These are phyloP conservation scores for Acheta domesticus DNA, from an alignment of 2,888 invertebrate genomes.

Conservation along the genomic window DNA sequence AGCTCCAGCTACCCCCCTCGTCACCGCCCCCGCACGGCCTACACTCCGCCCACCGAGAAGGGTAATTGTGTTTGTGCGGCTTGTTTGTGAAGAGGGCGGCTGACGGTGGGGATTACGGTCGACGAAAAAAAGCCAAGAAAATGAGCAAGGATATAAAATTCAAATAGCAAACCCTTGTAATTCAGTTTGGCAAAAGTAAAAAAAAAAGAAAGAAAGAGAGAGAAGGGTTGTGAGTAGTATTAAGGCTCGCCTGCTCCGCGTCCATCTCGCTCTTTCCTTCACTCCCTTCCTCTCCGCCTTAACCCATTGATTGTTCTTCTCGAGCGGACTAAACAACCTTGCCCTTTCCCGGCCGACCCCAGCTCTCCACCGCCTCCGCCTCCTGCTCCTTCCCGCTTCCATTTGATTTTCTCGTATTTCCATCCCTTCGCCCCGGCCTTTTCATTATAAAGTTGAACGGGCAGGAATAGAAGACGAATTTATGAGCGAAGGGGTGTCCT, in stretches of 20 bases:
- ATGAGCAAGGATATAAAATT: slow-evolving; percentile 1
- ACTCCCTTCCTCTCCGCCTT: neutral
- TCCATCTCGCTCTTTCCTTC: neutral
- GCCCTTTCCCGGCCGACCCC: neutral
- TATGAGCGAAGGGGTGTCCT: slow-evolving; percentile 8
- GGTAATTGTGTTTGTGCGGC: slow-evolving; percentile 7
- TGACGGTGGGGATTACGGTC: neutral
- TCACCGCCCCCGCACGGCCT: neutral
- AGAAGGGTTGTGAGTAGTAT: neutral
- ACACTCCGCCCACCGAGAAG: neutral
- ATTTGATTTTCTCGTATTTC: slow-evolving; percentile 18
- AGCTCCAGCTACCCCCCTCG: no score
- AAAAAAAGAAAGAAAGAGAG: neutral
- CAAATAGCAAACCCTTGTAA: slow-evolving; percentile 9
- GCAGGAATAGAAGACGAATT: slow-evolving; percentile 18
- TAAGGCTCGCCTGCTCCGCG: neutral
- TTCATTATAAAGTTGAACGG: slow-evolving; percentile 18
- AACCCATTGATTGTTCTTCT: slow-evolving; percentile 7
- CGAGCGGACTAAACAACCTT: slow-evolving; percentile 7
- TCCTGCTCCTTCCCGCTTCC: neutral
- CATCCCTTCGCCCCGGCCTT: neutral
- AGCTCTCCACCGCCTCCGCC: neutral
- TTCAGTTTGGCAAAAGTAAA: neutral
- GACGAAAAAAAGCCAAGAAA: slow-evolving; percentile 7
- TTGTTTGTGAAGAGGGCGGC: neutral